phyloP scores from a whole-genome alignment of 2,888 invertebrate species.

The Agrotis segetum region DNA sequence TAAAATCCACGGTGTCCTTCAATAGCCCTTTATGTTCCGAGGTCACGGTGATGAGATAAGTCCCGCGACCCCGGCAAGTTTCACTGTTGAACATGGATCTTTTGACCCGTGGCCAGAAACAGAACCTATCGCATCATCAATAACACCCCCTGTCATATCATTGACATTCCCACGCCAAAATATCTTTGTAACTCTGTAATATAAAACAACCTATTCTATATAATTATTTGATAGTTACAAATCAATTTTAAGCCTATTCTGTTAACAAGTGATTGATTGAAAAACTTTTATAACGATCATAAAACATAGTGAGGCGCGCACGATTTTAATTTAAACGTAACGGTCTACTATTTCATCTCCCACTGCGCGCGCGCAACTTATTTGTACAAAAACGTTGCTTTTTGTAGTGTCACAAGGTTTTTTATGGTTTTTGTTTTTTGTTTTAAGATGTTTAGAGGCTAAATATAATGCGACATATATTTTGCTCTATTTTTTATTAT shows the following conservation, averaged over 20 bases:
- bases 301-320: slow-evolving; percentile 34
- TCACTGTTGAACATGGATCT: background rate
- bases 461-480: no score
- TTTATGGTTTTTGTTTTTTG: background rate
- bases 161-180: no score
- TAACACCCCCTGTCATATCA: no score
- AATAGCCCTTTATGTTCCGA: no score
- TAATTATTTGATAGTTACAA: background rate
- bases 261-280: slow-evolving; percentile 43
- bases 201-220: background rate
- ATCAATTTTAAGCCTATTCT: slow-evolving; percentile 26
- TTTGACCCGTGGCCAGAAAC: no score
- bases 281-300: slow-evolving; percentile 45
- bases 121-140: no score
- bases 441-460: background rate
- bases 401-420: slow-evolving; percentile 4
- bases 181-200: background rate
- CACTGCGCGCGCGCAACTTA: slow-evolving; percentile 31
- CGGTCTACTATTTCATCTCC: slow-evolving; percentile 45
- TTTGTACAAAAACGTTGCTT: slow-evolving; percentile 35
- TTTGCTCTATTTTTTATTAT: background rate
- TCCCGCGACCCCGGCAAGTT: no score
- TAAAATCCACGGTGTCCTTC: no score
- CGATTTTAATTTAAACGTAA: slow-evolving; percentile 61
- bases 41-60: no score